phyloP scores from a whole-genome alignment of 2,113 vertebrate species.

The Acanthochromis polyacanthus region DNA sequence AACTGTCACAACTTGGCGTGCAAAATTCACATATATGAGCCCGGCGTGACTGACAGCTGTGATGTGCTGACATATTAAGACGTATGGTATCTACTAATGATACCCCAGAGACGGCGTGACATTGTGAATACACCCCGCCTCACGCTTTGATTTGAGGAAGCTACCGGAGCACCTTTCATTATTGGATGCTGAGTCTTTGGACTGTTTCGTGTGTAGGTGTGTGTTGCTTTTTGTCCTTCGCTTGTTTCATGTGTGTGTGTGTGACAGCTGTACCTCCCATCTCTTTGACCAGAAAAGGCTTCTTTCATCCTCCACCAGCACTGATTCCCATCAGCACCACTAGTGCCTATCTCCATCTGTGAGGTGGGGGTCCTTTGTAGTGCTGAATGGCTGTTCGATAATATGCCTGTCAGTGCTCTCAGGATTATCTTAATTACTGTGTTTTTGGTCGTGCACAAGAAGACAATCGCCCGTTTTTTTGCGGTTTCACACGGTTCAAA shows the following conservation, averaged over 20 bases:
- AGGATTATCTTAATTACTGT: conserved; percentile 58
- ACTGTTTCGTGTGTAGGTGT: neutral
- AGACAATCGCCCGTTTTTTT: neutral
- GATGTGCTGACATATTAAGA: conserved; percentile 55
- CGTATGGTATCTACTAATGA: conserved; percentile 63
- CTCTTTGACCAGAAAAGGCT: conserved; percentile 58
- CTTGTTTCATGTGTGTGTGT: conserved; percentile 34
- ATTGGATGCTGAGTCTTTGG: neutral
- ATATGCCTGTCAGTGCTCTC: conserved; percentile 46
- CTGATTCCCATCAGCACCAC: conserved; percentile 29
- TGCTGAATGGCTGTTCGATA: conserved; percentile 53
- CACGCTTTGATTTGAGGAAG: conserved; percentile 61
- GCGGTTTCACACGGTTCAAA: too few species aligned
- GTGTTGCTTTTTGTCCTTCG: neutral
- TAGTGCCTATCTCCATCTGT: conserved; percentile 49
- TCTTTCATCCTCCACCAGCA: conserved; percentile 61
- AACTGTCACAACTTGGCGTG: conserved; percentile 50
- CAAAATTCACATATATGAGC: conserved; percentile 16
- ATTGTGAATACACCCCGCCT: conserved; percentile 14
- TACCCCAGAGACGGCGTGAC: conserved; percentile 44
- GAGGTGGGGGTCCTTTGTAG: conserved; percentile 61
- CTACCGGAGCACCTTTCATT: conserved; percentile 66
- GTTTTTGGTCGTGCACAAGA: conserved; percentile 28
- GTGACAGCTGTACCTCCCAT: conserved; percentile 51
- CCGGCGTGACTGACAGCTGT: conserved; percentile 67